A percentile compares a stretch with the other conserved stretches of the same genome.
These are phyloP conservation scores for Chionomys nivalis DNA, from an alignment of 2,113 vertebrate species.

Conservation along the genomic window DNA sequence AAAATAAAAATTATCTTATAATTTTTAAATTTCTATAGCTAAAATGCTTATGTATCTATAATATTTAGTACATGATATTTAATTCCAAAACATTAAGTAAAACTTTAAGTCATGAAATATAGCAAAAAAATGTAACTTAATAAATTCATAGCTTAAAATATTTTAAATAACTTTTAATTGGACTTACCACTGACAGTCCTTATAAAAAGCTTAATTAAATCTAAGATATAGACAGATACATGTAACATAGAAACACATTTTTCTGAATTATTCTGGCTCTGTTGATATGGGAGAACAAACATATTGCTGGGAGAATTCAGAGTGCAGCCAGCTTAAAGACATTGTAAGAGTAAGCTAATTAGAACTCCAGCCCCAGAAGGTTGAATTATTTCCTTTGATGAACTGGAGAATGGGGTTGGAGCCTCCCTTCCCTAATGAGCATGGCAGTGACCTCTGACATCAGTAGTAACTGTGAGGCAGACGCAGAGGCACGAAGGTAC, in stretches of 20 bases:
- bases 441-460: constrained; percentile 21
- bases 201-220: constrained; percentile 12
- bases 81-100: not conserved
- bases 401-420: constrained; percentile 66
- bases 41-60: not conserved
- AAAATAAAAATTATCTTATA: not conserved
- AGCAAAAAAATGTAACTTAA: not conserved
- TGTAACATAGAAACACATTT: not conserved
- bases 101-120: not conserved
- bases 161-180: constrained; percentile 45
- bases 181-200: not conserved
- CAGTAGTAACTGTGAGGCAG: not conserved
- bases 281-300: constrained; percentile 41
- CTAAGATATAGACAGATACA: constrained; percentile 25
- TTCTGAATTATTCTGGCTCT: constrained; percentile 30
- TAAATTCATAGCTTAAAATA: not conserved
- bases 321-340: constrained; percentile 65
- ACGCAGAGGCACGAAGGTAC: not conserved
- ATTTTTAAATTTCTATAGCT: not conserved
- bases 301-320: constrained; percentile 31
- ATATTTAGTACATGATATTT: not conserved
- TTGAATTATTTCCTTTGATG: constrained; percentile 60
- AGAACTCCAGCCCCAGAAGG: constrained; percentile 80
- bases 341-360: constrained; percentile 79
- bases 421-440: constrained; percentile 63